These are phyloP conservation scores for Eulacestoma nigropectus DNA, from an alignment of 2,113 vertebrate species.

Conservation along the genomic window DNA sequence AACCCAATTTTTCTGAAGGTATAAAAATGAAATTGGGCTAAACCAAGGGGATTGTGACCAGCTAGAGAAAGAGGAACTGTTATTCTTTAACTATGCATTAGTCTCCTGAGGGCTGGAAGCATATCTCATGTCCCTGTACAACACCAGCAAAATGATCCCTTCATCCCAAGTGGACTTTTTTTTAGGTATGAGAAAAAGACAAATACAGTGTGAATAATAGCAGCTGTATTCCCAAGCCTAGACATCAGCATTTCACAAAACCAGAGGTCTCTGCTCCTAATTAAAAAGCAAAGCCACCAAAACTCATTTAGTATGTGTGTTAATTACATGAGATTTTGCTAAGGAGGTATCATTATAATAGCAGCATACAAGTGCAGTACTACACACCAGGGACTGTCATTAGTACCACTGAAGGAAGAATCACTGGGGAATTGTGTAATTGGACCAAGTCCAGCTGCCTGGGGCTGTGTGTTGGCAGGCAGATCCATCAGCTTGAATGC, in stretches of 20 bases:
- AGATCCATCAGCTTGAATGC: constrained; percentile 1
- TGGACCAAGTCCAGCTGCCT: not conserved
- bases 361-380: not conserved
- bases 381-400: constrained; percentile 21
- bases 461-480: constrained; percentile 12
- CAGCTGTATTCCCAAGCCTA: constrained; percentile 5
- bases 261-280: constrained; percentile 22
- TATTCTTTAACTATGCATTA: not conserved
- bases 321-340: constrained; percentile 52
- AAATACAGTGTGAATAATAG: not conserved
- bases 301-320: constrained; percentile 31
- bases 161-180: not conserved
- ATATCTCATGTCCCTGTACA: not conserved
- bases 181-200: not conserved
- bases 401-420: not conserved
- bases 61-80: not conserved
- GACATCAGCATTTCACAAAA: not conserved
- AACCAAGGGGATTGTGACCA: not conserved
- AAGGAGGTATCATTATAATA: constrained; percentile 19
- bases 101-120: not conserved
- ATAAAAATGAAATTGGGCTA: not conserved
- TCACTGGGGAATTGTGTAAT: constrained; percentile 10
- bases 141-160: not conserved
- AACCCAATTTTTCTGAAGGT: not conserved
- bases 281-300: constrained; percentile 49